Evolutionary conservation across 2,888 invertebrate species (phyloP), one percentile per base, ranked within the genome.

Genomic region (Hydriomena furcata): DNA sequence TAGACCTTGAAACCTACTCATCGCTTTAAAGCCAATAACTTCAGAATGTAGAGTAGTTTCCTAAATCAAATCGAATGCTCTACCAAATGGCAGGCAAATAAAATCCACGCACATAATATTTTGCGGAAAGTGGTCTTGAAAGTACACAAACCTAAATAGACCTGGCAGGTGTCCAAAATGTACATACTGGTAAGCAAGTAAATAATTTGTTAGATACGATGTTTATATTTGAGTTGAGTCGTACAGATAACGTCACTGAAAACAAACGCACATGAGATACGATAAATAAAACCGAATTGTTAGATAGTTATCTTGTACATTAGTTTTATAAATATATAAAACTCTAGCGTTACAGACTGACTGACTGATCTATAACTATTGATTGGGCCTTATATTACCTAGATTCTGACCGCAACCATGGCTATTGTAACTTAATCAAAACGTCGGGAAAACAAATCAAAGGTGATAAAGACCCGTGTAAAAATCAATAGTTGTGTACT

Each of bases 111-210:
- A 44, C 40, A 25, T 28, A 40, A 10, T 37, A 20, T 42, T 30
- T 43, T 24, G n/a, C 27, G 10, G 37, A 24, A 35, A 51, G 34
- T 44, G 40, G 30, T 23, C 21, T 46, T 40, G 34, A 37, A 40
- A 37, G 42, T 36, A 44, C 28, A 41, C 37, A 37, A 54, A 42
- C 31, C 32, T 25, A 54, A 38, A 45, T 43, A 24, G 23, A 54
- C n/a, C 20, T 54, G 54, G 49, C 49, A 43, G 8, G 25, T 40
- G 21, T 30, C 52, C 52, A 52, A 52, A 32, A 20, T 31, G 32
- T 25, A 28, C 41, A 43, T n/a, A n/a, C n/a, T n/a, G n/a, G n/a
- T n/a, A n/a, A 28, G 37, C 24, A 47, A 30, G 47, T 52, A 52
- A 47, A 41, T 47, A 41, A 31, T 44, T 36, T 30, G 17, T n/a